phyloP scores from a whole-genome alignment of 1,140 invertebrate genomes.

The Lucilia cuprina region DNA sequence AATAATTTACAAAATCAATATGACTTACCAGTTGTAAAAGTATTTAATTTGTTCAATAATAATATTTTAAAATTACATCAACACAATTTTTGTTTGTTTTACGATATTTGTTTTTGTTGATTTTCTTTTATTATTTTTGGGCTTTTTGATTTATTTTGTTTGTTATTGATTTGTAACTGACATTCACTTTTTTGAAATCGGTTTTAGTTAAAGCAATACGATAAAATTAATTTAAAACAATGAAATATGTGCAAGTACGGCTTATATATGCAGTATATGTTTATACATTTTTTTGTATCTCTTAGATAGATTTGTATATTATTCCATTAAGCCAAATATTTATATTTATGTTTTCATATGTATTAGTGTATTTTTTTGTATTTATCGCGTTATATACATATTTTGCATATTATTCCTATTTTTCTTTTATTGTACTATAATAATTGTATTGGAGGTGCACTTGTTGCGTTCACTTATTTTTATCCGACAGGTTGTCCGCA shows the following conservation, averaged over 20 bases:
- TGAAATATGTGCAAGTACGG: neutral
- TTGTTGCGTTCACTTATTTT: constrained; percentile 23
- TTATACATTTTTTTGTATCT: neutral
- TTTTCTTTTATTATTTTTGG: neutral
- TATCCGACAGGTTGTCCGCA: constrained; percentile 46
- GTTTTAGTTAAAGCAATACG: neutral
- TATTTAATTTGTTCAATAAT: too few species aligned
- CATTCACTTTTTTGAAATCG: neutral
- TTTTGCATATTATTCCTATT: neutral
- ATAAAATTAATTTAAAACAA: neutral
- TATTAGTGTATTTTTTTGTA: neutral
- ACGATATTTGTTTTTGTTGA: too few species aligned
- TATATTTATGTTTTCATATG: neutral
- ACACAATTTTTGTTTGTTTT: too few species aligned
- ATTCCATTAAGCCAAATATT: neutral
- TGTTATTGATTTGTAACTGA: neutral
- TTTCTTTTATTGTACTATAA: neutral
- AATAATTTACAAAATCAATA: too few species aligned
- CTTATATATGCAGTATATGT: neutral
- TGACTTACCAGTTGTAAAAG: too few species aligned
- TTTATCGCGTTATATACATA: neutral
- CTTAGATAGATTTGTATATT: neutral
- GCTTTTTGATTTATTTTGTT: neutral
- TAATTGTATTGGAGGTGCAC: neutral
- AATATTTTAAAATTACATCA: too few species aligned